phyloP scores from a whole-genome alignment of 2,888 invertebrate species.

The Antheraea assamensis region DNA sequence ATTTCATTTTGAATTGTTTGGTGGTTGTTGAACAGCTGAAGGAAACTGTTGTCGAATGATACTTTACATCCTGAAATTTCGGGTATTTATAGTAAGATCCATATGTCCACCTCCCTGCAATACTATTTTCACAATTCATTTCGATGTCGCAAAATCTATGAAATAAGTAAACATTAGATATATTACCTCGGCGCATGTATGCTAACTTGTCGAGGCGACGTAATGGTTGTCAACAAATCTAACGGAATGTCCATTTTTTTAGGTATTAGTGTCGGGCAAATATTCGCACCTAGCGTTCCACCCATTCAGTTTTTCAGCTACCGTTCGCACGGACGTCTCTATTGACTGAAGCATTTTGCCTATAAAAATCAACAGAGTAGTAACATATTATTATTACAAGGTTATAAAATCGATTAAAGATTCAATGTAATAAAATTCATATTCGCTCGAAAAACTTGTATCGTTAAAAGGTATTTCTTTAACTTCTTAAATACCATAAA shows the following conservation, averaged over 20 bases:
- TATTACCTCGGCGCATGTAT: conserved; percentile 74
- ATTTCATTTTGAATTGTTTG: conserved; percentile 68
- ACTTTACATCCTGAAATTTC: conserved; percentile 65
- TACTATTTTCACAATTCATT: conserved; percentile 70
- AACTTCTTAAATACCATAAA: conserved; percentile 14
- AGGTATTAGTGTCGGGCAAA: conserved; percentile 46
- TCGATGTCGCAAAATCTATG: conserved; percentile 75
- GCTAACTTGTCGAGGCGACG: conserved; percentile 64
- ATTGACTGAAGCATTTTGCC: neutral
- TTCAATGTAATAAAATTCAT: conserved; percentile 1
- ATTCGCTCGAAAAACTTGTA: neutral
- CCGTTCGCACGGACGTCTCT: neutral
- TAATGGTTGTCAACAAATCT: conserved; percentile 72
- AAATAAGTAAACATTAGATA: conserved; percentile 77
- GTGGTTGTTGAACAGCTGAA: conserved; percentile 51
- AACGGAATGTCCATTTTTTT: conserved; percentile 67
- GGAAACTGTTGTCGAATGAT: conserved; percentile 64
- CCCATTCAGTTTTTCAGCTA: conserved; percentile 24
- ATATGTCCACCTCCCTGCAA: conserved; percentile 66
- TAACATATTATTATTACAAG: neutral
- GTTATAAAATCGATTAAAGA: neutral
- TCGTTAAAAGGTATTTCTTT: neutral
- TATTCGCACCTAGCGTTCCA: conserved; percentile 40
- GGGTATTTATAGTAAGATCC: conserved; percentile 71
- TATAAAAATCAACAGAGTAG: neutral